Conservation (phyloP, 1,140 invertebrate genomes). For the Plectus sambesii region DNA sequence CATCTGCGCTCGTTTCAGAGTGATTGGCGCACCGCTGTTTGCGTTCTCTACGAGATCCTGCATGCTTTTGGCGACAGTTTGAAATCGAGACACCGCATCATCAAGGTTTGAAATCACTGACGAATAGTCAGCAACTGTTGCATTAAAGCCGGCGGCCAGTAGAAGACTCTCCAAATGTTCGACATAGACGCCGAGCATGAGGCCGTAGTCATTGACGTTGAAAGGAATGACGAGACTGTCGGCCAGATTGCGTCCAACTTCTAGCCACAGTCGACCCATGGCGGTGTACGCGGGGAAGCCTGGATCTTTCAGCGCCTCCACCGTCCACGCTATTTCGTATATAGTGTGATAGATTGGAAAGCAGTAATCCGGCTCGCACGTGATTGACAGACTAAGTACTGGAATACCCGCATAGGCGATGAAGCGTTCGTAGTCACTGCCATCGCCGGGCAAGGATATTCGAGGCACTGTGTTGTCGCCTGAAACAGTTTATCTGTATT, state of each 20-base stretch:
- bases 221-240: slow-evolving; percentile 34
- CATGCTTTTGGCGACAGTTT: too few relatives aligned
- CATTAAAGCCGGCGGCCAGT: slow-evolving; percentile 18
- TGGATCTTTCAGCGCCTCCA: slow-evolving; percentile 29
- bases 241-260: slow-evolving; percentile 23
- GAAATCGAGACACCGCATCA: too few relatives aligned
- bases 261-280: slow-evolving; percentile 34
- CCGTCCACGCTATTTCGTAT: slow-evolving; percentile 19
- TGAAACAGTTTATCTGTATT: too few relatives aligned
- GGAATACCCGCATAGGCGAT: slow-evolving; percentile 28
- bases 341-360: slow-evolving; percentile 34
- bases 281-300: slow-evolving; percentile 18
- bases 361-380: slow-evolving; percentile 26
- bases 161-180: slow-evolving; percentile 20
- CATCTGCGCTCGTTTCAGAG: too few relatives aligned
- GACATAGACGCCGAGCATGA: slow-evolving; percentile 17
- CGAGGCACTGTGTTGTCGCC: slow-evolving; percentile 27
- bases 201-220: slow-evolving; percentile 31
- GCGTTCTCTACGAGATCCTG: too few relatives aligned
- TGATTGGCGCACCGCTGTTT: too few relatives aligned
- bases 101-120: too few relatives aligned
- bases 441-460: slow-evolving; percentile 17
- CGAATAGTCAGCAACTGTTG: slow-evolving; percentile 8
- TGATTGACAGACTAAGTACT: slow-evolving; percentile 26
- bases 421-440: slow-evolving; percentile 36